These are phyloP conservation scores for Gymnocypris eckloni DNA, from an alignment of 2,797 vertebrate species.

Conservation along the genomic window DNA sequence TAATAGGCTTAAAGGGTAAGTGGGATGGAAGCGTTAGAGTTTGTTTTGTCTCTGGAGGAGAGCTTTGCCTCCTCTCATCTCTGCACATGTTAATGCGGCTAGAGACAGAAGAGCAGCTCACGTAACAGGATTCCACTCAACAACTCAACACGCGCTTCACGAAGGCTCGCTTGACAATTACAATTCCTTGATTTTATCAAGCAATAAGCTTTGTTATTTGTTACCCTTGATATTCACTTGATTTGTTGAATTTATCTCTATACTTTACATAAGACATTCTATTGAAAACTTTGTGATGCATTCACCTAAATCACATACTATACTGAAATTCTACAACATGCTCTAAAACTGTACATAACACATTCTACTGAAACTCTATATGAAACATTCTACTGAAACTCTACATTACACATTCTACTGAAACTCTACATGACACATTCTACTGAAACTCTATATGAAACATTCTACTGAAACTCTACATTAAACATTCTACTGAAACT, in stretches of 20 bases:
- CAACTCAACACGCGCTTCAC: slow-evolving; percentile 48
- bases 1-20: slow-evolving; percentile 70
- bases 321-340: not conserved
- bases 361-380: no score
- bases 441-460: no score
- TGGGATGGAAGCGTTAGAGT: slow-evolving; percentile 69
- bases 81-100: slow-evolving; percentile 63
- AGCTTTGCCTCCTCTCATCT: slow-evolving; percentile 63
- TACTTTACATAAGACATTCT: not conserved
- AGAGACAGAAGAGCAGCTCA: slow-evolving; percentile 49
- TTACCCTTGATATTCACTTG: not conserved
- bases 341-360: not conserved
- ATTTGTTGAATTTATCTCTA: not conserved
- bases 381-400: no score
- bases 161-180: not conserved
- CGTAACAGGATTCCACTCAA: not conserved
- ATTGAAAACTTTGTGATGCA: not conserved
- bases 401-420: no score
- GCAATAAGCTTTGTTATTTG: not conserved
- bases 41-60: slow-evolving; percentile 22
- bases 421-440: no score
- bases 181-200: not conserved
- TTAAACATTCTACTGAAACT: no score
- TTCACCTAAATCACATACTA: not conserved
- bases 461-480: no score